Evolutionary conservation across 2,888 invertebrate genomes (phyloP).

Genomic region (Octonoba sinensis): DNA sequence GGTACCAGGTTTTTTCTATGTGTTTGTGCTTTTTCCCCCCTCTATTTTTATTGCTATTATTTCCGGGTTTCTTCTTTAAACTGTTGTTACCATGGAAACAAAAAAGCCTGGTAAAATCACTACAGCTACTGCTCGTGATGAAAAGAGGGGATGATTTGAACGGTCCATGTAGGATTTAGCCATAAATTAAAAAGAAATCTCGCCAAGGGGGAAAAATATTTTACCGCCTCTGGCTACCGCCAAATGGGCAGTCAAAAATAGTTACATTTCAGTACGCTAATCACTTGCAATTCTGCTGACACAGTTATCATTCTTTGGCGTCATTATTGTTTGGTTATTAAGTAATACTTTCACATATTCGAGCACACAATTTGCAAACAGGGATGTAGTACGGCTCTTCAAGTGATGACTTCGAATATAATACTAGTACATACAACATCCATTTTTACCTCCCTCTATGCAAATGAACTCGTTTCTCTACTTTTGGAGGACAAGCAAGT

Average conservation of each 20-base stretch:
- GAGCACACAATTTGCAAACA: too few relatives aligned
- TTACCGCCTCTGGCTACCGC: constrained; percentile 32
- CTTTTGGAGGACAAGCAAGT: too few relatives aligned
- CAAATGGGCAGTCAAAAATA: constrained; percentile 27
- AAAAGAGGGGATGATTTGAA: neutral
- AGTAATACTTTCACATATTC: too few relatives aligned
- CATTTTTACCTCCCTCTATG: too few relatives aligned
- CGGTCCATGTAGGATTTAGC: constrained; percentile 24
- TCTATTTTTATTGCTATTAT: constrained; percentile 45
- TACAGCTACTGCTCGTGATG: constrained; percentile 19
- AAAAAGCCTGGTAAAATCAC: constrained; percentile 36
- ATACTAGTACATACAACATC: too few relatives aligned
- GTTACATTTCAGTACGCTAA: too few relatives aligned
- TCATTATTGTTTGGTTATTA: too few relatives aligned
- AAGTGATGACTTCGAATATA: too few relatives aligned
- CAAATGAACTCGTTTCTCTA: too few relatives aligned
- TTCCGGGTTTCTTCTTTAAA: constrained; percentile 42
- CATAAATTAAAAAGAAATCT: constrained; percentile 54
- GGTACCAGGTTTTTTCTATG: constrained; percentile 16
- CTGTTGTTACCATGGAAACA: constrained; percentile 54
- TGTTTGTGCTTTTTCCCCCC: constrained; percentile 5
- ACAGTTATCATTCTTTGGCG: too few relatives aligned
- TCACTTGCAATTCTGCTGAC: too few relatives aligned
- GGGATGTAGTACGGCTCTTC: too few relatives aligned
- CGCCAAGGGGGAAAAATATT: constrained; percentile 20